Conservation (phyloP, 2,888 invertebrate genomes). For the Exephanes ischioxanthus region DNA sequence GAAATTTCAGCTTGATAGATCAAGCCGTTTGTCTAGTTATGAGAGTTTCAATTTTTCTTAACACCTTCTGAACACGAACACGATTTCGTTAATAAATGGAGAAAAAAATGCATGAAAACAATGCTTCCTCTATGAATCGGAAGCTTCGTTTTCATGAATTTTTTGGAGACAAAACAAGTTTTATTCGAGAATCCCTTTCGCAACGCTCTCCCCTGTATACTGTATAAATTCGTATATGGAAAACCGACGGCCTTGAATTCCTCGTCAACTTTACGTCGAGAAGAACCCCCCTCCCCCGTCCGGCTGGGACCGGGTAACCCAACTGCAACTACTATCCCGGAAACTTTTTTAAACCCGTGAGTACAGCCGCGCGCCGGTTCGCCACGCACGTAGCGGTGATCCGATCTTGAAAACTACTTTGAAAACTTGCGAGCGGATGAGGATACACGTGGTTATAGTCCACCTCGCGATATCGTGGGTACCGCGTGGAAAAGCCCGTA, state of each 20-base stretch:
- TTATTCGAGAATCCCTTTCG: no score
- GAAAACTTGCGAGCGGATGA: conserved; percentile 39
- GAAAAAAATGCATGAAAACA: no score
- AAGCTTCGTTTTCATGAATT: no score
- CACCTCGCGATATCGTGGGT: conserved; percentile 1
- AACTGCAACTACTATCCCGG: conserved; percentile 49
- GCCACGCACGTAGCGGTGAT: conserved; percentile 29
- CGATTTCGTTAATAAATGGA: no score
- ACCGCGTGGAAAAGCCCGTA: conserved; percentile 29
- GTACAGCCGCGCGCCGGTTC: conserved; percentile 34
- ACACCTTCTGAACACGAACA: no score
- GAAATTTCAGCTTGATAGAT: no score
- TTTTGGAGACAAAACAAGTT: no score
- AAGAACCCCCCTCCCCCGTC: conserved; percentile 17
- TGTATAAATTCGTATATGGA: neutral
- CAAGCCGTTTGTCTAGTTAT: no score
- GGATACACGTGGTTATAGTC: neutral
- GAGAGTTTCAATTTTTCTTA: no score
- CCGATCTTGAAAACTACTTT: conserved; percentile 57
- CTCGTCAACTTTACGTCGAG: conserved; percentile 34
- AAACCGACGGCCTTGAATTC: conserved; percentile 54
- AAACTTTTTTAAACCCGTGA: conserved; percentile 60
- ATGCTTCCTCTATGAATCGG: no score
- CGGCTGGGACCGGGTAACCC: conserved; percentile 31
- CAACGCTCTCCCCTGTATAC: no score